These are phyloP conservation scores for Agrochola litura DNA, from an alignment of 2,888 invertebrate species.

Conservation along the genomic window DNA sequence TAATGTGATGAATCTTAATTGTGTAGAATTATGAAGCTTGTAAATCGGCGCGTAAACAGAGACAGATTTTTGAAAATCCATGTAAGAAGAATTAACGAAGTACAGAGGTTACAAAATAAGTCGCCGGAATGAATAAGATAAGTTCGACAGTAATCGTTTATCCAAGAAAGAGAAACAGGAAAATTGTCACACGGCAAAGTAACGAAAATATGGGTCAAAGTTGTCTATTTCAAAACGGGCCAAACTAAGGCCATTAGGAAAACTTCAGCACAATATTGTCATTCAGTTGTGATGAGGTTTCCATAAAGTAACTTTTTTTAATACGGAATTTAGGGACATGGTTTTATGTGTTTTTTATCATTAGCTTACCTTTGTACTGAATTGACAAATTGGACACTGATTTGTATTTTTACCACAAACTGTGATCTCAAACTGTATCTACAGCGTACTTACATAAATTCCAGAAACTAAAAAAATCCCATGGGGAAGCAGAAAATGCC, in stretches of 20 bases:
- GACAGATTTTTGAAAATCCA: background rate
- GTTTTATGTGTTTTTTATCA: conserved; percentile 10
- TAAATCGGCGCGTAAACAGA: background rate
- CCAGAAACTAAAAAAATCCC: background rate
- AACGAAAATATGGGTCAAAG: conserved; percentile 41
- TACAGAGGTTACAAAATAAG: background rate
- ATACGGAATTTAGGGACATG: background rate
- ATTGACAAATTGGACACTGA: background rate
- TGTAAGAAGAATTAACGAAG: background rate
- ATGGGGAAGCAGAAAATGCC: background rate
- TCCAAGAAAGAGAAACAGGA: conserved; percentile 23
- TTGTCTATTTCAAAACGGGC: conserved; percentile 33
- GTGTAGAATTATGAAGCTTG: background rate
- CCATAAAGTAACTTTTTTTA: conserved; percentile 4
- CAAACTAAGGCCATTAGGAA: conserved; percentile 32
- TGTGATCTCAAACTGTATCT: background rate
- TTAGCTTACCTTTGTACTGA: background rate
- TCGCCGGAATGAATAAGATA: background rate
- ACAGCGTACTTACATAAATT: too few species aligned
- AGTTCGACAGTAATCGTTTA: conserved; percentile 26
- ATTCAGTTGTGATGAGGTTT: conserved; percentile 23
- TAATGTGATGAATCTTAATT: conserved; percentile 13
- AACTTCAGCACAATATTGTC: conserved; percentile 34
- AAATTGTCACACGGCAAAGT: conserved; percentile 22
- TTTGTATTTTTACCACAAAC: background rate